Percentiles rank a stretch among this genome's conserved stretches.
Evolutionary conservation across 2,888 invertebrate species (phyloP).

Genomic region (Cataglyphis livida): DNA sequence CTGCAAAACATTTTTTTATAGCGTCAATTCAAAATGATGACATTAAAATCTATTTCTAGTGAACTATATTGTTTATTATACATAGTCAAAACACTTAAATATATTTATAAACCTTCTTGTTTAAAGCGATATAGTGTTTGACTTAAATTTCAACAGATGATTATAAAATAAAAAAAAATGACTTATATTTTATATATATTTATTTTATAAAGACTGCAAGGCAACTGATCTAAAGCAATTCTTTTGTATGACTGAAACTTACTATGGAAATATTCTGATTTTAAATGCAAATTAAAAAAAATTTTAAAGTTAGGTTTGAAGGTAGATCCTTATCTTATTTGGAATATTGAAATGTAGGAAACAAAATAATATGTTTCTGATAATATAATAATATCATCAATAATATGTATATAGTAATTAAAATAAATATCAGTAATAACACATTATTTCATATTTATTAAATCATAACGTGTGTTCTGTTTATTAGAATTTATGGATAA

Average conservation of each 20-base stretch:
- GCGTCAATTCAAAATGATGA: no score
- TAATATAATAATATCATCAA: neutral
- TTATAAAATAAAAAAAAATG: neutral
- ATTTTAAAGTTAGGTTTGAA: neutral
- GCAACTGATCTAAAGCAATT: neutral
- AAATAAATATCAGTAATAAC: neutral
- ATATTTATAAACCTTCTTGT: neutral
- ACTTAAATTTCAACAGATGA: neutral
- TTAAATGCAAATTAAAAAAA: constrained; percentile 7
- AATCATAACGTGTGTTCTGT: neutral
- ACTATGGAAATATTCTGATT: neutral
- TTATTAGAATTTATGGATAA: neutral
- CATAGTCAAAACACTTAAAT: neutral
- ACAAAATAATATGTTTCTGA: neutral
- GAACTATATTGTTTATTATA: neutral
- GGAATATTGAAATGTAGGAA: neutral
- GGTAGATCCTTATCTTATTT: neutral
- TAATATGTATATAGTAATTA: neutral
- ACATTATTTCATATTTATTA: constrained; percentile 1
- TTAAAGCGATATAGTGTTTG: neutral
- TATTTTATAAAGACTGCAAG: neutral
- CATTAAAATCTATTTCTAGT: no score
- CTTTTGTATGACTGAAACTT: neutral
- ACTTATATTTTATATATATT: neutral
- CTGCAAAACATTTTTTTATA: no score